A percentile compares a stretch with the other conserved stretches of the same genome.
These are phyloP conservation scores for Ardeotis arabs DNA, from an alignment of 2,113 vertebrate genomes.

Conservation along the genomic window DNA sequence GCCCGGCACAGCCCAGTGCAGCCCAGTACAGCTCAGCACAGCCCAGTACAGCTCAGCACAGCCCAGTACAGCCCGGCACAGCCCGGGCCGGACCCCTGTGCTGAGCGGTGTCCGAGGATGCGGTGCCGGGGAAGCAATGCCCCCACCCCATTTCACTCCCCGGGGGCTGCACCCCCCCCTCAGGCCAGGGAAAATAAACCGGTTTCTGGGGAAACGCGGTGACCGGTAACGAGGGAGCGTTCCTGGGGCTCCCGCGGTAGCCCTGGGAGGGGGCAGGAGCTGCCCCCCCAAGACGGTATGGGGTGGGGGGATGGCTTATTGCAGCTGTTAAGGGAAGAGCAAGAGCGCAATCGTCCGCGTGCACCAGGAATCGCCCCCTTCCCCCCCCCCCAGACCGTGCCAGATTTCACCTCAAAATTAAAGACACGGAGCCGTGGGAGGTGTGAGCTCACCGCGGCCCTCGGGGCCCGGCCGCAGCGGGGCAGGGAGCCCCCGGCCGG, in stretches of 20 bases:
- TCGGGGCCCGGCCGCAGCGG: fast-evolving
- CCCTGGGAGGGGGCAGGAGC: background rate
- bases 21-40: too few species aligned
- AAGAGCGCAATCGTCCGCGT: fast-evolving
- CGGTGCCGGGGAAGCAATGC: background rate
- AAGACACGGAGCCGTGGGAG: fast-evolving
- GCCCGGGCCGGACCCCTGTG: too few species aligned
- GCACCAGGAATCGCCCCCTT: fast-evolving
- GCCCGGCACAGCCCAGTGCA: too few species aligned
- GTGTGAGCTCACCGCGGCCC: too few species aligned
- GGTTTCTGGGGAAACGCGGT: background rate
- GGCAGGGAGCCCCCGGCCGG: background rate
- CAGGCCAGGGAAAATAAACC: background rate
- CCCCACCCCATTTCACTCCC: background rate
- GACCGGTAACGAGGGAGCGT: too few species aligned
- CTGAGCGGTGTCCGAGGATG: background rate
- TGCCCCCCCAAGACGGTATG: too few species aligned
- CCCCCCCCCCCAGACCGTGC: background rate
- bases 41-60: too few species aligned
- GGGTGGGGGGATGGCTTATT: too few species aligned
- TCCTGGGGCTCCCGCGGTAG: background rate
- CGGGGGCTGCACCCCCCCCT: too few species aligned
- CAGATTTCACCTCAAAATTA: background rate
- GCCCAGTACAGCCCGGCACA: too few species aligned
- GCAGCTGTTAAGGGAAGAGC: background rate